Percentiles rank a stretch among this genome's conserved stretches.
These are phyloP conservation scores for Poeciliopsis turneri DNA, from an alignment of 2,797 vertebrate species.

Conservation along the genomic window DNA sequence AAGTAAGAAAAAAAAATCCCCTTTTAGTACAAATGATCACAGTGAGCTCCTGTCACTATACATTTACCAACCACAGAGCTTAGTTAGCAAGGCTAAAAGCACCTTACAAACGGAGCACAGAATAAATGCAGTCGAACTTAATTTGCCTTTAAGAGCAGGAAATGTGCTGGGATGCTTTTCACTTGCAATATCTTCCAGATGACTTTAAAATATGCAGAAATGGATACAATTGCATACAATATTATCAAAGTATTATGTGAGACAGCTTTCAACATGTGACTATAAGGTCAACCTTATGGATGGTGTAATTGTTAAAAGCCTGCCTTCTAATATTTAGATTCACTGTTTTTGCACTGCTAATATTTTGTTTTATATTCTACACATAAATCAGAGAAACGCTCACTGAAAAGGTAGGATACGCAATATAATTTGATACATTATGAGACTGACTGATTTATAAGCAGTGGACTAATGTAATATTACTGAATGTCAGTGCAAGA, in stretches of 20 bases:
- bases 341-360: not conserved
- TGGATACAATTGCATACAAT: not conserved
- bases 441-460: not conserved
- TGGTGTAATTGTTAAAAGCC: not conserved
- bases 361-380: not conserved
- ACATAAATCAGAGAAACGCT: not conserved
- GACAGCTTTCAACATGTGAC: not conserved
- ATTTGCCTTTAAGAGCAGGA: slow-evolving; percentile 27
- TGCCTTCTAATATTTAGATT: no score
- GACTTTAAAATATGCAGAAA: not conserved
- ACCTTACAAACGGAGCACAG: slow-evolving; percentile 8
- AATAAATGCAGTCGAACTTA: slow-evolving; percentile 23
- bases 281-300: not conserved
- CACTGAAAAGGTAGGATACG: not conserved
- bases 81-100: slow-evolving; percentile 33
- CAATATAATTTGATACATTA: not conserved
- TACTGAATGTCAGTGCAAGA: not conserved
- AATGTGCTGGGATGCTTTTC: slow-evolving; percentile 7
- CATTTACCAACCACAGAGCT: slow-evolving; percentile 33
- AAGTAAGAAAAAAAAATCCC: not conserved
- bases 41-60: slow-evolving; percentile 18
- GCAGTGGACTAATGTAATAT: not conserved
- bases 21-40: slow-evolving; percentile 23
- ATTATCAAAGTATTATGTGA: slow-evolving; percentile 1
- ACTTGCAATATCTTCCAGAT: not conserved